A percentile compares a stretch with the other conserved stretches of the same genome.
phyloP scores from a whole-genome alignment of 2,113 vertebrate genomes.

The Tragelaphus imberbis region DNA sequence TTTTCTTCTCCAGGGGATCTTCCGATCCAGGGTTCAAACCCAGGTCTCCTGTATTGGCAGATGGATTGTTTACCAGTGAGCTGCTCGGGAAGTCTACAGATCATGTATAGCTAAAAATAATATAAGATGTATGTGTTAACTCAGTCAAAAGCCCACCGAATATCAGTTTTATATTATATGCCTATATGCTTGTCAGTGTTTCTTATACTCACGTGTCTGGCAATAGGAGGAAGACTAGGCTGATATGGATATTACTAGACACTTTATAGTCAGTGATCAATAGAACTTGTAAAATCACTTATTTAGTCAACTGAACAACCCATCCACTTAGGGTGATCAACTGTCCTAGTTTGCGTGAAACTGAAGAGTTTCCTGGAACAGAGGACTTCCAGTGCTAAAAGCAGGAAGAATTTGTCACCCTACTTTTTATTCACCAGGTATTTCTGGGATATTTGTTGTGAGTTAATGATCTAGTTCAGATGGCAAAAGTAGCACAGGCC shows the following conservation, averaged over 20 bases:
- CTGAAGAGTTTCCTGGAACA: not conserved
- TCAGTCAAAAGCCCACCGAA: not conserved
- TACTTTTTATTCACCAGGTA: not conserved
- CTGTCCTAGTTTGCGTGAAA: not conserved
- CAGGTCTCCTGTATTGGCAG: not conserved
- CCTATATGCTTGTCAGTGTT: not conserved
- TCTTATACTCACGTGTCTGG: rapidly evolving
- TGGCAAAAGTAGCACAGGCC: not conserved
- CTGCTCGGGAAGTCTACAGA: not conserved
- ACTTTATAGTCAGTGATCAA: not conserved
- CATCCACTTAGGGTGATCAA: not conserved
- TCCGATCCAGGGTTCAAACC: too few species aligned
- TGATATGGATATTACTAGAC: not conserved
- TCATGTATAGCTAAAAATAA: not conserved
- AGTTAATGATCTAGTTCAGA: not conserved
- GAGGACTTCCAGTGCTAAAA: not conserved
- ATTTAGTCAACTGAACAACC: not conserved
- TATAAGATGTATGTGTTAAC: not conserved
- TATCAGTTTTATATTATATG: not conserved
- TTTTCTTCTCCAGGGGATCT: not conserved
- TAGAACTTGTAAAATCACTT: not conserved
- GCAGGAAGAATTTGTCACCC: not conserved
- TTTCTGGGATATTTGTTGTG: not conserved
- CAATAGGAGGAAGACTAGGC: not conserved
- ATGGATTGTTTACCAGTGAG: not conserved